Evolutionary conservation across 1,140 invertebrate genomes (phyloP).

Genomic region (Liolophura sinensis): DNA sequence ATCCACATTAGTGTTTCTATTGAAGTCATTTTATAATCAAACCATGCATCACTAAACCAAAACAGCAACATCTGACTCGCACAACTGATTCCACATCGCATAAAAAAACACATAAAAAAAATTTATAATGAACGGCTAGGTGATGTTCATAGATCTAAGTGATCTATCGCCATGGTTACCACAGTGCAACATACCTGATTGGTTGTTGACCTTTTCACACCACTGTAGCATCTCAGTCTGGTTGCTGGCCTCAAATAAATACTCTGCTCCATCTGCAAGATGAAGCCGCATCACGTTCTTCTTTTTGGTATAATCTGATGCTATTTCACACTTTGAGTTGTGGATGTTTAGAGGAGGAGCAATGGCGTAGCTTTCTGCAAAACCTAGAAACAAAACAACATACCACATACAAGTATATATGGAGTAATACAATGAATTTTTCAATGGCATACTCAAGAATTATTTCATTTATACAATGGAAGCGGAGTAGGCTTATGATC

Average conservation of each 20-base stretch:
- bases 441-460: too few relatives aligned
- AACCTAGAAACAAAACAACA: conserved; percentile 56
- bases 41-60: too few relatives aligned
- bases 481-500: too few relatives aligned
- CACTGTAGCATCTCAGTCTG: conserved; percentile 85
- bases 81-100: background rate
- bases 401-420: background rate
- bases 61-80: conserved; percentile 3
- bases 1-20: too few relatives aligned
- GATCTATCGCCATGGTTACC: background rate
- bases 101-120: background rate
- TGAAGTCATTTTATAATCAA: too few relatives aligned
- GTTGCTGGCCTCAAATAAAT: conserved; percentile 79
- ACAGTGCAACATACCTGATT: conserved; percentile 65
- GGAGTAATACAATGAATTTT: background rate
- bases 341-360: conserved; percentile 89
- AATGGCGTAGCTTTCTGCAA: conserved; percentile 79
- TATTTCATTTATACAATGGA: background rate
- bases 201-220: conserved; percentile 92
- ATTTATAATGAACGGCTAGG: background rate
- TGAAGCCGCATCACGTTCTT: conserved; percentile 86
- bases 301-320: conserved; percentile 92
- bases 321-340: conserved; percentile 78
- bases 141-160: background rate
- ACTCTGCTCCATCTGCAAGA: conserved; percentile 89